Evolutionary conservation across 2,888 invertebrate species (phyloP).

Genomic region (Chelonus formosanus): DNA sequence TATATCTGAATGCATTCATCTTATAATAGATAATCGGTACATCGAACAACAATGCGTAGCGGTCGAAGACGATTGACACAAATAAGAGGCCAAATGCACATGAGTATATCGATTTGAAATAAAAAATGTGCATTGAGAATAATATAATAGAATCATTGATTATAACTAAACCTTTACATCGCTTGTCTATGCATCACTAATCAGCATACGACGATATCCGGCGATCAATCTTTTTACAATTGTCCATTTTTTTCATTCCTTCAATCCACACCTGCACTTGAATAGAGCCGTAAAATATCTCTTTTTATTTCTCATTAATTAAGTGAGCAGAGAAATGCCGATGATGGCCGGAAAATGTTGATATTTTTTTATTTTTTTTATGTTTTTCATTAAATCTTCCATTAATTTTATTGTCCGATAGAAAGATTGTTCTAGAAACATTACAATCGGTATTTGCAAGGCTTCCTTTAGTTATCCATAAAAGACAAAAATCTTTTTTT

Average conservation of each 20-base stretch:
- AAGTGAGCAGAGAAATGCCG: no score
- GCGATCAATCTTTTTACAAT: slow-evolving; percentile 22
- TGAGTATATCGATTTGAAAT: not conserved
- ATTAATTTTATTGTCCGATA: slow-evolving; percentile 6
- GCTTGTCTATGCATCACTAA: slow-evolving; percentile 20
- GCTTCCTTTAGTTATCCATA: slow-evolving; percentile 46
- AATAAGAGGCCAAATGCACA: slow-evolving; percentile 9
- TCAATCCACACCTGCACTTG: slow-evolving; percentile 10
- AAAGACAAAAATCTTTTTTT: slow-evolving; percentile 26
- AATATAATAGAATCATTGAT: slow-evolving; percentile 18
- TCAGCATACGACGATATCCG: slow-evolving; percentile 24
- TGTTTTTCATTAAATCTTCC: not conserved
- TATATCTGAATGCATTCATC: slow-evolving; percentile 6
- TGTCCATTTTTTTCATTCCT: slow-evolving; percentile 16
- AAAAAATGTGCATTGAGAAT: not conserved
- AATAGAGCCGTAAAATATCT: slow-evolving; percentile 8
- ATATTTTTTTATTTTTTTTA: not conserved
- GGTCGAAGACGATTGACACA: slow-evolving; percentile 21
- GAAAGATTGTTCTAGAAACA: slow-evolving; percentile 6
- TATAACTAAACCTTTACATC: not conserved
- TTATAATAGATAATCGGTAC: slow-evolving; percentile 15
- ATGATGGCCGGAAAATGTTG: slow-evolving; percentile 2
- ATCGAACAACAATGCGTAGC: slow-evolving; percentile 6
- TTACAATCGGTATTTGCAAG: slow-evolving; percentile 24
- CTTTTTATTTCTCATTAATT: not conserved